phyloP scores from a whole-genome alignment of 1,140 invertebrate species.

The Heliconius hermathena region DNA sequence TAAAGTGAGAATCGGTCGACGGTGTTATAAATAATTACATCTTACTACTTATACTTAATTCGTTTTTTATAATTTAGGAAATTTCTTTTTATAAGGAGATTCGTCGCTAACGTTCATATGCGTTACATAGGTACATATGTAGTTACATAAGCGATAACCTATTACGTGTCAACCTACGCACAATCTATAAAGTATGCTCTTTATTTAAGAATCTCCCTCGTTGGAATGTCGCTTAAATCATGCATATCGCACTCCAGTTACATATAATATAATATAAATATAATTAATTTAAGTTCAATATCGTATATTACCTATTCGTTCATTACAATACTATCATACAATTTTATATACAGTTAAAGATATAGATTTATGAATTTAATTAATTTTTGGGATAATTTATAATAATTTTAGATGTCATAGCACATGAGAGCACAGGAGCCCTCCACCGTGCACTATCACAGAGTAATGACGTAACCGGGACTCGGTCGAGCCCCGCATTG shows the following conservation, averaged over 20 bases:
- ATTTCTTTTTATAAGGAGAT: slow-evolving; percentile 35
- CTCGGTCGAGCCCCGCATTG: slow-evolving; percentile 68
- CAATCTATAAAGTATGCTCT: slow-evolving; percentile 34
- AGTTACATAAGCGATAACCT: slow-evolving; percentile 6
- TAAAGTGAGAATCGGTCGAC: slow-evolving; percentile 43
- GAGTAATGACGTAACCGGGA: slow-evolving; percentile 78
- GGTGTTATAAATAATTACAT: slow-evolving; percentile 18
- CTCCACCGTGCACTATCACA: slow-evolving; percentile 77
- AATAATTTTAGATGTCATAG: slow-evolving; percentile 77
- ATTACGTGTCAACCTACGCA: slow-evolving; percentile 25
- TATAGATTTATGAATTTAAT: slow-evolving; percentile 78
- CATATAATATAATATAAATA: slow-evolving; percentile 63
- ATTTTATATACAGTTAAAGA: slow-evolving; percentile 77
- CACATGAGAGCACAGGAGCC: slow-evolving; percentile 67
- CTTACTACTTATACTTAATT: slow-evolving; percentile 25
- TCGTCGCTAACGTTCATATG: slow-evolving; percentile 16
- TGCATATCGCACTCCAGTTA: slow-evolving; percentile 76
- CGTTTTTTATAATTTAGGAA: slow-evolving; percentile 25
- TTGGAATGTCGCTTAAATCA: slow-evolving; percentile 79
- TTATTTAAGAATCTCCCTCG: slow-evolving; percentile 50
- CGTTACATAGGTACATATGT: slow-evolving; percentile 1
- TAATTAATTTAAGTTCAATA: slow-evolving; percentile 58
- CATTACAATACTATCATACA: slow-evolving; percentile 74
- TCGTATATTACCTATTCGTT: slow-evolving; percentile 61
- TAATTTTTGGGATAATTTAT: slow-evolving; percentile 82